These are phyloP conservation scores for Eleginops maclovinus DNA, from an alignment of 2,113 vertebrate species.

Conservation along the genomic window DNA sequence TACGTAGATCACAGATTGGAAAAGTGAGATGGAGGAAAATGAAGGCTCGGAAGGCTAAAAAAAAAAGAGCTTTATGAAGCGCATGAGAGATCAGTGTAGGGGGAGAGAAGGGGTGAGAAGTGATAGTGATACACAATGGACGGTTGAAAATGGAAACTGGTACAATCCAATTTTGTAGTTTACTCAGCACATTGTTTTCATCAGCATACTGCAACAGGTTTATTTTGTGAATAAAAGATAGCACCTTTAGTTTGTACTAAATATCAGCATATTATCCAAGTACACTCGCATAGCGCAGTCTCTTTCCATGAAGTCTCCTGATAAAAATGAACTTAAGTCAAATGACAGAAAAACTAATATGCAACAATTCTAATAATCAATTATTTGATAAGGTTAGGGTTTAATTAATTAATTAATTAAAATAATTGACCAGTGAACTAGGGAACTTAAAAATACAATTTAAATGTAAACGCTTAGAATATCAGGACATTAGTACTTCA, in stretches of 20 bases:
- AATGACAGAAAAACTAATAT: not conserved
- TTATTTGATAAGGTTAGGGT: no score
- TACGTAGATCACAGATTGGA: not conserved
- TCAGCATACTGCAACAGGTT: not conserved
- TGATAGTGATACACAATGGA: not conserved
- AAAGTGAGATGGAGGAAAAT: constrained; percentile 8
- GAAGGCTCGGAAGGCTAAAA: not conserved
- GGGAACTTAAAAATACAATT: not conserved
- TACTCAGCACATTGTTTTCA: not conserved
- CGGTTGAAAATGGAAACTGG: not conserved
- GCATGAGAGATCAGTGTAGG: constrained; percentile 4
- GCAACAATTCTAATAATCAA: not conserved
- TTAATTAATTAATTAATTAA: not conserved
- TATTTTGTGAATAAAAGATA: not conserved
- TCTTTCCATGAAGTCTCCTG: not conserved
- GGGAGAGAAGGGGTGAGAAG: not conserved
- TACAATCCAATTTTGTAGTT: not conserved
- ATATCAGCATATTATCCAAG: not conserved
- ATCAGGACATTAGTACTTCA: constrained; percentile 1
- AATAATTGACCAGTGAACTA: not conserved
- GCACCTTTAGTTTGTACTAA: not conserved
- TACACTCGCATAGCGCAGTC: not conserved
- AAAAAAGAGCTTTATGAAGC: constrained; percentile 1
- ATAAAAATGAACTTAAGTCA: not conserved
- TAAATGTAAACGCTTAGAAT: constrained; percentile 7